Percentiles rank a stretch among this genome's conserved stretches.
Conservation (phyloP, 1,140 invertebrate species). For the Trichoplusia ni region DNA sequence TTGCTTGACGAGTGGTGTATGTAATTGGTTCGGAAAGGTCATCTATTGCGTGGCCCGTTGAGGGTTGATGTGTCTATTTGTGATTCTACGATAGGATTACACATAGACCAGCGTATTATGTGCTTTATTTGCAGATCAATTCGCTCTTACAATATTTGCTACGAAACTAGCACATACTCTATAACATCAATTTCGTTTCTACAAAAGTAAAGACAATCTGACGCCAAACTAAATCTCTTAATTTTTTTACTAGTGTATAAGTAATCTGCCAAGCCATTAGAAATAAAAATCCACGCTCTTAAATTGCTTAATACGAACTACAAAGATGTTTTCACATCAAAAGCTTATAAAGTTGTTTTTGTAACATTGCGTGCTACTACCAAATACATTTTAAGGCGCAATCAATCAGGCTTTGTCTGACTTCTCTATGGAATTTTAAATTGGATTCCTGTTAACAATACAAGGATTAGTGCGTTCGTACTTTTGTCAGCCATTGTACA, state of each 20-base stretch:
- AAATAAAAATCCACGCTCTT: too few relatives aligned
- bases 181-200: too few relatives aligned
- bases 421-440: constrained; percentile 72
- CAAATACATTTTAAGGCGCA: constrained; percentile 59
- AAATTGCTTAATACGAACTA: too few relatives aligned
- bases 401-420: constrained; percentile 76
- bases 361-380: constrained; percentile 35
- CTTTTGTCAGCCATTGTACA: constrained; percentile 58
- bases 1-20: constrained; percentile 42
- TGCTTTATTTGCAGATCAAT: neutral
- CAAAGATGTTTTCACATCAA: constrained; percentile 21
- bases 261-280: too few relatives aligned
- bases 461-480: constrained; percentile 63
- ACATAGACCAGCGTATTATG: neutral
- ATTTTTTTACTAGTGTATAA: too few relatives aligned
- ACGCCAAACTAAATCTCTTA: too few relatives aligned
- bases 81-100: neutral
- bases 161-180: too few relatives aligned
- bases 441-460: constrained; percentile 76
- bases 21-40: constrained; percentile 54
- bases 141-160: neutral
- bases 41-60: constrained; percentile 42
- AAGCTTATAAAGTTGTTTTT: constrained; percentile 22
- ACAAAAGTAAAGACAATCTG: too few relatives aligned
- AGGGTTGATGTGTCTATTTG: constrained; percentile 22